Conservation (phyloP, 1,140 invertebrate genomes). For the Olivierus martensii region DNA sequence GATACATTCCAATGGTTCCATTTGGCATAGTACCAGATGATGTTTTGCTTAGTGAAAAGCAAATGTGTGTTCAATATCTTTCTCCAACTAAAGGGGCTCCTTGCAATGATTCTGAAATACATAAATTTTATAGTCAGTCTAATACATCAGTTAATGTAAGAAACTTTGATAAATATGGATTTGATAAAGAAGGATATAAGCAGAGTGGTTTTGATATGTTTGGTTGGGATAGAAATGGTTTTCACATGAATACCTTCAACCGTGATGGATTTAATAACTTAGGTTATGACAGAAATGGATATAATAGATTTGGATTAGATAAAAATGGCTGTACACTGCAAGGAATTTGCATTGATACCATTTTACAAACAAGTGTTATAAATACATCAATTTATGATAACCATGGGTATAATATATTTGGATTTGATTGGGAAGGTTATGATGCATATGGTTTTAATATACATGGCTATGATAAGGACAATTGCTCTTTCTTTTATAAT, state of each 20-base stretch:
- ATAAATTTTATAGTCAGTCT: not conserved
- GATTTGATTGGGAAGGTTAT: slow-evolving; percentile 2
- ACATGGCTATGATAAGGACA: slow-evolving; percentile 9
- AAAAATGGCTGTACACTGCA: slow-evolving; percentile 7
- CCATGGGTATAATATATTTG: not conserved
- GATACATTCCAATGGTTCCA: slow-evolving; percentile 5
- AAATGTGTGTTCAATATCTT: slow-evolving; percentile 12
- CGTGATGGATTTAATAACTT: slow-evolving; percentile 11
- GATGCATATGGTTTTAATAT: slow-evolving; percentile 12
- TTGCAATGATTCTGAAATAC: not conserved
- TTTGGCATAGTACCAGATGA: slow-evolving; percentile 10
- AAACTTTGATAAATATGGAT: slow-evolving; percentile 5
- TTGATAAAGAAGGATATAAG: slow-evolving; percentile 12
- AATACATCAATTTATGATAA: not conserved
- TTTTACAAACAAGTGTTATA: no score
- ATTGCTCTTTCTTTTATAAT: slow-evolving; percentile 10
- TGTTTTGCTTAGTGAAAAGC: slow-evolving; percentile 1
- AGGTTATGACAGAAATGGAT: slow-evolving; percentile 11
- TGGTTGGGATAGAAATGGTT: slow-evolving; percentile 9
- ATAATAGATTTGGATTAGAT: slow-evolving; percentile 12
- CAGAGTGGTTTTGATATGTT: slow-evolving; percentile 10
- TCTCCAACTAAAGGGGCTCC: slow-evolving; percentile 9
- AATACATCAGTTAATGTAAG: not conserved
- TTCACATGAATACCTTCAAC: slow-evolving; percentile 11
- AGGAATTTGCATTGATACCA: slow-evolving; percentile 2